Evolutionary conservation across 2,113 vertebrate species (phyloP), one percentile per base, ranked within the genome.

Genomic region (Lipotes vexillifer): DNA sequence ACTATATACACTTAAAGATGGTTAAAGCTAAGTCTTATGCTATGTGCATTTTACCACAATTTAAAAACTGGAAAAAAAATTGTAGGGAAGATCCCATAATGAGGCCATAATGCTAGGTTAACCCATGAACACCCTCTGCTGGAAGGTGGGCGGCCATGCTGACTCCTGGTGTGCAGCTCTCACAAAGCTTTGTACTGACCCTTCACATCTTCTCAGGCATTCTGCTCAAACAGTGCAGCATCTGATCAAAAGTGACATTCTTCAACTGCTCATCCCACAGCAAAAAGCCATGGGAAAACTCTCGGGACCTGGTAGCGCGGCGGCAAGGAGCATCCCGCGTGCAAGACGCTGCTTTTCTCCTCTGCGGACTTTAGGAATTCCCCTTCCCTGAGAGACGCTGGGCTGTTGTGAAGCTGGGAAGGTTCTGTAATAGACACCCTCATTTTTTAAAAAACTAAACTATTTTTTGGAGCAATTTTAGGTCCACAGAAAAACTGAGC

Each of bases 151-250:
- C 21, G 4, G 18, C 41, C 25, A 23, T 4, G 17, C 46, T 23
- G 38, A 31, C n/a, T 27, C 49, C 49, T 21, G 8, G 55, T 6
- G 13, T 7, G 23, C 29, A 63, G 46, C 21, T 94, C 23, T 20
- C 52, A 66, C 13, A 59, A 14, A 77, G 72, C 38, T 52, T 33
- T 5, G 27, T 3, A n/a, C 10, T 6, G 55, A 92, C 8, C 3
- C 11, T n/a, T 41, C 31, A 1, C 4, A 6, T 29, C 27, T 41
- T 25, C 13, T 46, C 2, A 29, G 0, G 13, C 3, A 38, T 82
- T 20, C 65, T 49, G 33, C n/a, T 87, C 46, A 59, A 31, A 33
- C 5, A 90, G 9, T 29, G 25, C 11, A 25, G 2, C 29, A 61
- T 55, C 21, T 27, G 25, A 78, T 55, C 41, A 82, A 44, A 68